phyloP scores from a whole-genome alignment of 2,888 invertebrate genomes.

The Antheraea assamensis region DNA sequence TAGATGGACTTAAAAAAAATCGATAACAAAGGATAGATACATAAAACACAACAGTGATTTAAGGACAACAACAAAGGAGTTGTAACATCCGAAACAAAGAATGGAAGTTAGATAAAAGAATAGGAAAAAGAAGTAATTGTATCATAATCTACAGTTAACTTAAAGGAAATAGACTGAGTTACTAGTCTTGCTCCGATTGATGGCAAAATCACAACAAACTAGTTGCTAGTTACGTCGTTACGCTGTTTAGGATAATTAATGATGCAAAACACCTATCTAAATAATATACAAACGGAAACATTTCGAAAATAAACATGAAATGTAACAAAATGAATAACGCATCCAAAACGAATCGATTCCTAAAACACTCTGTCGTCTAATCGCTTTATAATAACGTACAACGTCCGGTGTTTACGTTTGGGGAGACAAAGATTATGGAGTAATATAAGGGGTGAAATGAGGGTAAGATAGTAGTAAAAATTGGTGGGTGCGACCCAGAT shows the following conservation, averaged over 20 bases:
- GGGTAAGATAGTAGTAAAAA: constrained; percentile 11
- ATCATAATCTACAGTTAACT: neutral
- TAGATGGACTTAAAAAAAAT: no score
- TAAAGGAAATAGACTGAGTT: neutral
- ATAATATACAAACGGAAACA: neutral
- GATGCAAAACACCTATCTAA: neutral
- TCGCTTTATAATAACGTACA: constrained; percentile 40
- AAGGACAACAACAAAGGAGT: no score
- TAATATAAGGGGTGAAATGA: constrained; percentile 17
- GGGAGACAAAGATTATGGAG: constrained; percentile 11
- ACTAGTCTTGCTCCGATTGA: neutral
- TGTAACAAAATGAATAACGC: neutral
- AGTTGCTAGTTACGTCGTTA: neutral
- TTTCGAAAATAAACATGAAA: neutral
- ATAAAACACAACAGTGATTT: no score
- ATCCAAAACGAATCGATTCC: constrained; percentile 16
- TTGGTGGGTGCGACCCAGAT: neutral
- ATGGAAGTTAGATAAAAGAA: neutral
- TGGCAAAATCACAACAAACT: neutral
- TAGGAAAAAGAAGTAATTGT: neutral
- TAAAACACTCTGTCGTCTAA: constrained; percentile 30
- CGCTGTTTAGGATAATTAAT: neutral
- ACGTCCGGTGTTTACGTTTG: constrained; percentile 24
- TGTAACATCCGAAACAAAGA: neutral
- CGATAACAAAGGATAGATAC: no score